Conservation (phyloP, 2,113 vertebrate genomes). For the Raja brachyura region DNA sequence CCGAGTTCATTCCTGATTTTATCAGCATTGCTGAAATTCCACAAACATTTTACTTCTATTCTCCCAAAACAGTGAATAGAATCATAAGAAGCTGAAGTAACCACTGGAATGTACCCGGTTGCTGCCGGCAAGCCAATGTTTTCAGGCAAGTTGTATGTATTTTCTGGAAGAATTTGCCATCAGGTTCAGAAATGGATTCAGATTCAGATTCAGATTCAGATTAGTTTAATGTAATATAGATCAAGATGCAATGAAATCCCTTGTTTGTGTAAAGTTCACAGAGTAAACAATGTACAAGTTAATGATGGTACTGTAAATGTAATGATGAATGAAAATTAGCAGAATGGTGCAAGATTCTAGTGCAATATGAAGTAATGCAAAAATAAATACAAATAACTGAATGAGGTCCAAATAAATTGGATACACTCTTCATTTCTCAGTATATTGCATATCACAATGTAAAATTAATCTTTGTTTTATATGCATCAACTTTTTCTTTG, state of each 20-base stretch:
- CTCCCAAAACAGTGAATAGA: not conserved
- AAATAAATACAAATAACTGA: too few species aligned
- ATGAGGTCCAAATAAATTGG: not conserved
- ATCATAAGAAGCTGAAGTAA: not conserved
- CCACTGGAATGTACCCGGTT: not conserved
- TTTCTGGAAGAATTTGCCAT: not conserved
- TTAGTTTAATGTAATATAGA: too few species aligned
- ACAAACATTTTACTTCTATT: conserved; percentile 11
- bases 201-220: too few species aligned
- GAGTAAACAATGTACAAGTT: too few species aligned
- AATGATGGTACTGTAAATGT: too few species aligned
- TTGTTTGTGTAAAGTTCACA: too few species aligned
- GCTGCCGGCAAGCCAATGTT: not conserved
- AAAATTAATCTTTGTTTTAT: not conserved
- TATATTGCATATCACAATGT: not conserved
- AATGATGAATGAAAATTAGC: too few species aligned
- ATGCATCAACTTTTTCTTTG: not conserved
- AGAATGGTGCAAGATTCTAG: too few species aligned
- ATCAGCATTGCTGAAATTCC: conserved; percentile 33
- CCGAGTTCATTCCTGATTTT: not conserved
- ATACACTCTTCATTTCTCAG: not conserved
- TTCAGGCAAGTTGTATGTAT: not conserved
- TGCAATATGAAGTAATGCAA: too few species aligned
- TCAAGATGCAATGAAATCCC: too few species aligned
- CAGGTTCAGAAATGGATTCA: too few species aligned